Conservation (phyloP, 2,797 vertebrate genomes). For the Amblyopsis hoosieri region DNA sequence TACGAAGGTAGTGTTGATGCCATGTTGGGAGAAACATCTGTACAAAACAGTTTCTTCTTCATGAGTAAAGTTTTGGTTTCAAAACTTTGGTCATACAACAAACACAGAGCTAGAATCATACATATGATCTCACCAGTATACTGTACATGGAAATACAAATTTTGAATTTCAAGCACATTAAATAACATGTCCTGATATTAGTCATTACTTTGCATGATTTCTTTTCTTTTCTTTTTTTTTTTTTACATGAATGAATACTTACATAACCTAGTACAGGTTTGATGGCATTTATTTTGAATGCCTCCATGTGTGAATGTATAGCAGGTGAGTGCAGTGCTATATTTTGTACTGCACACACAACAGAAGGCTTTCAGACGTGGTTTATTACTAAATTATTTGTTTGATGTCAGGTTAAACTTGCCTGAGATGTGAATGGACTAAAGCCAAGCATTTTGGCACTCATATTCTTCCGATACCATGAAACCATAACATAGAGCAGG, state of each 20-base stretch:
- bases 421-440: conserved; percentile 51
- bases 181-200: conserved; percentile 27
- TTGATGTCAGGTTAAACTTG: conserved; percentile 36
- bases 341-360: conserved; percentile 21
- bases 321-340: conserved; percentile 33
- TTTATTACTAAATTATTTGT: conserved; percentile 28
- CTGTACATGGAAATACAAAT: conserved; percentile 24
- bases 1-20: conserved; percentile 58
- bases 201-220: conserved; percentile 3
- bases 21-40: conserved; percentile 57
- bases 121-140: conserved; percentile 21
- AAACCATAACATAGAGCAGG: background rate
- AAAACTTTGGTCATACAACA: conserved; percentile 72
- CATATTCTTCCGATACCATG: conserved; percentile 19
- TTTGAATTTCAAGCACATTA: conserved; percentile 46
- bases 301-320: conserved; percentile 22
- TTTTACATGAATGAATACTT: conserved; percentile 16
- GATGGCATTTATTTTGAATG: conserved; percentile 38
- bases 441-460: conserved; percentile 34
- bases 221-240: background rate
- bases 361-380: conserved; percentile 16
- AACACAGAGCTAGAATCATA: conserved; percentile 9
- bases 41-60: conserved; percentile 39
- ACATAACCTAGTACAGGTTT: conserved; percentile 24
- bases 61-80: conserved; percentile 67